phyloP scores from a whole-genome alignment of 2,888 invertebrate genomes.

The Eubasilissa splendida region DNA sequence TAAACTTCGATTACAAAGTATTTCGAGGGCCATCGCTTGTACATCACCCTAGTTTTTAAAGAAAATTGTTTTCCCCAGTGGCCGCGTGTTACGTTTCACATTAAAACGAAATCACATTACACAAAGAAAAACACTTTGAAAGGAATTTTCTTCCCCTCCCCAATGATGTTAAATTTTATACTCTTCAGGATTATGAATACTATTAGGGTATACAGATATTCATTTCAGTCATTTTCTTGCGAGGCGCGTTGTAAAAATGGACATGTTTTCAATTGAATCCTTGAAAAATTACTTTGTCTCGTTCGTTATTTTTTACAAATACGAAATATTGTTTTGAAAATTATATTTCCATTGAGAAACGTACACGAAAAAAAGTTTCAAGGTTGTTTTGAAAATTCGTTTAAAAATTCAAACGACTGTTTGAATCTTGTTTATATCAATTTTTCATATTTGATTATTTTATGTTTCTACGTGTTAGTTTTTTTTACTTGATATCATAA shows the following conservation, averaged over 20 bases:
- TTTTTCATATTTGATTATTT: too few species aligned
- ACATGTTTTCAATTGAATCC: not conserved
- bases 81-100: constrained; percentile 23
- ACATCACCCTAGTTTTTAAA: not conserved
- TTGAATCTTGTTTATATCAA: too few species aligned
- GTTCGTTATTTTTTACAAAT: too few species aligned
- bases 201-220: not conserved
- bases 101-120: constrained; percentile 42
- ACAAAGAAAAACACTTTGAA: constrained; percentile 42
- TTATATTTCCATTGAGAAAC: too few species aligned
- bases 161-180: not conserved
- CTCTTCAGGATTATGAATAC: not conserved
- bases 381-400: too few species aligned
- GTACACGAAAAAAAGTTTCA: too few species aligned
- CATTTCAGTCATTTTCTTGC: not conserved
- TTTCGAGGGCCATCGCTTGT: not conserved
- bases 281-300: not conserved
- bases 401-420: too few species aligned
- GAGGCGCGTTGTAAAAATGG: not conserved
- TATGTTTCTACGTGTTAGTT: too few species aligned
- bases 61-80: not conserved
- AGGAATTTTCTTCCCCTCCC: constrained; percentile 2
- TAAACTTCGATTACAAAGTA: too few species aligned
- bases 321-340: too few species aligned
- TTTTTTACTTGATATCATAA: too few species aligned